A percentile compares a stretch with the other conserved stretches of the same genome.
Conservation (phyloP, 53 echinoderm and acorn worm species). For the Echinarachnius parma region DNA sequence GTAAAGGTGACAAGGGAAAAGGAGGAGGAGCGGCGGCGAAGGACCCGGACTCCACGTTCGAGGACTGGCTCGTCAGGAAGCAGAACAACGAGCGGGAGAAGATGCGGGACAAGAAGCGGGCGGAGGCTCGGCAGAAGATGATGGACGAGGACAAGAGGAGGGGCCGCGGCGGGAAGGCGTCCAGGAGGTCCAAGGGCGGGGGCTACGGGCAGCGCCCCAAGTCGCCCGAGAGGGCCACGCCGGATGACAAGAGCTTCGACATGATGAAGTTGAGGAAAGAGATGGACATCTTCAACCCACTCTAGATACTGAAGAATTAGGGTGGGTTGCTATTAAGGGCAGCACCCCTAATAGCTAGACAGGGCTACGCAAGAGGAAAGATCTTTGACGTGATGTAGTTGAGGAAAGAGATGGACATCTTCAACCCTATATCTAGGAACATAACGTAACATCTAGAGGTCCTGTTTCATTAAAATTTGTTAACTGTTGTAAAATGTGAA, state of each 20-base stretch:
- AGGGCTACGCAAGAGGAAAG: constrained; percentile 70
- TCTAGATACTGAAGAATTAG: no score
- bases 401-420: constrained; percentile 96
- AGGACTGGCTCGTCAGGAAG: constrained; percentile 84
- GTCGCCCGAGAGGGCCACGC: constrained; percentile 62
- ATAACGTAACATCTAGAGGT: no score
- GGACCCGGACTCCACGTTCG: constrained; percentile 77
- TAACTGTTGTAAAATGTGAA: no score
- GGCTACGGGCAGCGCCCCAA: constrained; percentile 39
- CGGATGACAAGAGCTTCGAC: constrained; percentile 84
- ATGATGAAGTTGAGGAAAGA: constrained; percentile 92
- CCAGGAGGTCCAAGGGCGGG: constrained; percentile 27
- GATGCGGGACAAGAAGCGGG: constrained; percentile 67
- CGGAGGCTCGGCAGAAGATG: constrained; percentile 59
- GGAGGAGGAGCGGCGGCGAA: constrained; percentile 27
- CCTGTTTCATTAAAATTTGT: no score
- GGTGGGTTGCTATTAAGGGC: constrained; percentile 41
- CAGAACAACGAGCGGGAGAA: constrained; percentile 69
- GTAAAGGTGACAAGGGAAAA: constrained; percentile 41
- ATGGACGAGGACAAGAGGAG: constrained; percentile 84
- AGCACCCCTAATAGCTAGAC: constrained; percentile 57
- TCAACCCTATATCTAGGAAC: constrained; percentile 73
- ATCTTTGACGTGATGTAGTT: constrained; percentile 89
- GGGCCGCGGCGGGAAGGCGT: constrained; percentile 29
- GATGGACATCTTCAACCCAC: constrained; percentile 93